phyloP scores from a whole-genome alignment of 2,113 vertebrate genomes.

The Serinus canaria region DNA sequence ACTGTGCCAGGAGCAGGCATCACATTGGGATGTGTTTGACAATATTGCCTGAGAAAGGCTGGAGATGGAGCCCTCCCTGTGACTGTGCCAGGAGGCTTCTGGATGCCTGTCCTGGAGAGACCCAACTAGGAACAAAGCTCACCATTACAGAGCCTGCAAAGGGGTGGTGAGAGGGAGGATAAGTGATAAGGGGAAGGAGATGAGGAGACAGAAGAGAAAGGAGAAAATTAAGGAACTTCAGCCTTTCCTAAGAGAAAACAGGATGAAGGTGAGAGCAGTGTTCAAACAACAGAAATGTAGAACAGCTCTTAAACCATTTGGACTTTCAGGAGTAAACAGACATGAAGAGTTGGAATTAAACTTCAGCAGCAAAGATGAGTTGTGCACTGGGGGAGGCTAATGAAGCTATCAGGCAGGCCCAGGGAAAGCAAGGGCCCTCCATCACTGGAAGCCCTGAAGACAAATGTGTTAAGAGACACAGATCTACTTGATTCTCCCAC shows the following conservation, averaged over 20 bases:
- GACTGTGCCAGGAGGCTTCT: not conserved
- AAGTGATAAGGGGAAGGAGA: not conserved
- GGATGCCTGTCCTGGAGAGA: not conserved
- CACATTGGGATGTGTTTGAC: not conserved
- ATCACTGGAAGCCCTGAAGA: not conserved
- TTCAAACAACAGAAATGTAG: not conserved
- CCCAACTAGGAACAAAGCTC: not conserved
- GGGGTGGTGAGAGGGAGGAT: not conserved
- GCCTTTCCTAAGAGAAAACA: not conserved
- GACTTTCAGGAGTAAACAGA: not conserved
- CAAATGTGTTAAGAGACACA: not conserved
- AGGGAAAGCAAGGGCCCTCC: not conserved
- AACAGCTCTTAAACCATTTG: not conserved
- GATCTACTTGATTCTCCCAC: not conserved
- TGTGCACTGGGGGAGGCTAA: not conserved
- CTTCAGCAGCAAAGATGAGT: not conserved
- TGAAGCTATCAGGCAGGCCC: not conserved
- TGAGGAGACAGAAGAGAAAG: not conserved
- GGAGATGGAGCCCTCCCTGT: not conserved
- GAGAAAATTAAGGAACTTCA: too few relatives aligned
- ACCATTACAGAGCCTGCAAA: not conserved
- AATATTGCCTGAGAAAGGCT: not conserved
- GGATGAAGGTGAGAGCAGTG: rapidly evolving
- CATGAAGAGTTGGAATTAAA: not conserved
- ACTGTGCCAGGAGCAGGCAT: not conserved